Base-by-base conservation (phyloP, 2,113 vertebrate species). In the Nothoprocta perdicaria region DNA sequence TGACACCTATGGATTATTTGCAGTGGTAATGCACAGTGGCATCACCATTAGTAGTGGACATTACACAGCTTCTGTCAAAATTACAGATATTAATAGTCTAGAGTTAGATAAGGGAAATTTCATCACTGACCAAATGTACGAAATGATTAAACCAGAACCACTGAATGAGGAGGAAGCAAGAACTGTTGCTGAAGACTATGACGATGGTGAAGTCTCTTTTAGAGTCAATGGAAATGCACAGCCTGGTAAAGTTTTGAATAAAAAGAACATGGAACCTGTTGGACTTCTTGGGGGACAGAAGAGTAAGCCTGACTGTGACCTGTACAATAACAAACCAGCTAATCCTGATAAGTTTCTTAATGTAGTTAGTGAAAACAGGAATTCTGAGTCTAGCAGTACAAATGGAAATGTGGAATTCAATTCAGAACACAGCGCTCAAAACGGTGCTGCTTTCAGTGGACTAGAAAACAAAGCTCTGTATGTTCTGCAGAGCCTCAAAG, bases 11-110 rank as follows among this genome's bases (percentile, higher is more conserved):
- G 98, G 98, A 77, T 96, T 99, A 16, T 99, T 99, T 58, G 99
- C 98, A 0, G 99, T 99, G 84, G 98, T 99, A 41, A 99, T 99
- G 99, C 99, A 99, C 95, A 99, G 99, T 21, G 99, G 99, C 52
- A 97, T 99, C 84, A 99, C 99, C 17, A 99, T 99, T 90, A 99
- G 99, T 97, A 99, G 99, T 26, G 99, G 99, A 40, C 99, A 99
- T 94, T 99, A 99, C 96, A 99, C 99, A 10, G 98, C 99, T 68
- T 99, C 98, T 38, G 97, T 99, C 86, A 98, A 98, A 96, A 97
- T 99, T 85, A 98, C 97, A 4, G 98, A 98, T 66, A 97, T 99
- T 31, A 89, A 76, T 8, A 97, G 97, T 92, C 96, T 98, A 29
- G 94, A 98, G 86, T 43, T 98, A 58, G 97, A 98, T 43, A 90